Base-by-base conservation (phyloP, 2,888 invertebrate genomes). In the Calephelis perditalis region DNA sequence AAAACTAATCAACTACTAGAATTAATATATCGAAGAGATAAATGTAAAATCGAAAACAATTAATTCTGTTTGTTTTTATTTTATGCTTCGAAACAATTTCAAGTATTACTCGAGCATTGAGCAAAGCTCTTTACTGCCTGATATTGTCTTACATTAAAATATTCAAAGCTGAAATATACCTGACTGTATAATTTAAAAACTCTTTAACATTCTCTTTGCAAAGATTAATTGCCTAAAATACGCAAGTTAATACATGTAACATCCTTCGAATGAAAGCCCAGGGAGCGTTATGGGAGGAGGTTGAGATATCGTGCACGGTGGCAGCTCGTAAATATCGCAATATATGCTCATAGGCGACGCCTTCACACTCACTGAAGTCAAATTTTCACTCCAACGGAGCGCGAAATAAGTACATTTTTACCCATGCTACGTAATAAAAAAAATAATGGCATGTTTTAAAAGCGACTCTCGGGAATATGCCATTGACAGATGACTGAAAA, bases 391-490 rank as follows among this genome's bases (percentile, higher is more conserved):
- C 75, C 90, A 90, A 68, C 84, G 90, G 88, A 90, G 89, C 90
- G 89, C 78, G 84, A 87, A 89, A 90, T 90, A 90, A 89, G 89
- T 87, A 90, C 89, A 89, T 89, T 85, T 85, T 89, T 89, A 85
- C 86, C 83, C 86, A 77, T 78, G 79, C 81, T 79, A 79, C 78
- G 81, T 85, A 82, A 86, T 86, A 85, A 86, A 89, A 84, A 85
- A 84, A 84, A 87, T 87, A 86, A 88, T 86, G 85, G 85, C 82
- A 76, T 83, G 82, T 86, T 86, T 85, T 85, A 82, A 86, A 84
- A 83, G 84, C 82, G 84, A 81, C 82, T 81, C 77, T 54, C 15
- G 37, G 54, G 46, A 44, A 58, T 58, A 58, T 63, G 76, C 73
- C 75, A 81, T 82, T 81, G 81, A 81, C 79, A 79, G 76, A 72